Conservation (phyloP, 2,113 vertebrate genomes). For the Alces alces region DNA sequence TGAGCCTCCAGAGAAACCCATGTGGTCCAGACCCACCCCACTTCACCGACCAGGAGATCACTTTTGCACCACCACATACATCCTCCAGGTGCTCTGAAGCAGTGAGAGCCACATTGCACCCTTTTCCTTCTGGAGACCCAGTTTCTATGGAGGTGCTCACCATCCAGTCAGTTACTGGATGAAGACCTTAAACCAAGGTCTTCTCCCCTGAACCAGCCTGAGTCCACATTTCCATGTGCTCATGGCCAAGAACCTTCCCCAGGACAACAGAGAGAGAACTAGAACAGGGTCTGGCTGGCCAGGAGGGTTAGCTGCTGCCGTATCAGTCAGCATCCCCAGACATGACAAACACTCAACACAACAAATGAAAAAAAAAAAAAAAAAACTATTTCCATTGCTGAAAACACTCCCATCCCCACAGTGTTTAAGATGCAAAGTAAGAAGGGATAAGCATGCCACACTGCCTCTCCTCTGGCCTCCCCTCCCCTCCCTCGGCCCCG, state of each 20-base stretch:
- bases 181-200: neutral
- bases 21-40: neutral
- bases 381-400: neutral
- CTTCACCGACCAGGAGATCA: neutral
- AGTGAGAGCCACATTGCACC: accelerated
- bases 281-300: neutral
- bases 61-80: accelerated
- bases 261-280: neutral
- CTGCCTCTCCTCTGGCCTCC: neutral
- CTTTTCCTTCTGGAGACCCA: neutral
- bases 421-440: neutral
- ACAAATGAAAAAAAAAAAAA: constrained; percentile 18
- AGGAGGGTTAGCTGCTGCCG: neutral
- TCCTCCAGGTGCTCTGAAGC: accelerated
- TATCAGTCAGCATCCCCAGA: constrained; percentile 56
- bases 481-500: too few species aligned
- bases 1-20: accelerated
- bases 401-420: neutral
- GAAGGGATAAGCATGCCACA: neutral
- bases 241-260: neutral
- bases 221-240: neutral
- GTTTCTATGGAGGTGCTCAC: neutral
- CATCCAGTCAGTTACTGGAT: too few species aligned
- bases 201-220: neutral
- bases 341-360: neutral